Percentiles rank a stretch among this genome's conserved stretches.
phyloP scores from a whole-genome alignment of 2,888 invertebrate genomes.

The Epistrophella euchroma region DNA sequence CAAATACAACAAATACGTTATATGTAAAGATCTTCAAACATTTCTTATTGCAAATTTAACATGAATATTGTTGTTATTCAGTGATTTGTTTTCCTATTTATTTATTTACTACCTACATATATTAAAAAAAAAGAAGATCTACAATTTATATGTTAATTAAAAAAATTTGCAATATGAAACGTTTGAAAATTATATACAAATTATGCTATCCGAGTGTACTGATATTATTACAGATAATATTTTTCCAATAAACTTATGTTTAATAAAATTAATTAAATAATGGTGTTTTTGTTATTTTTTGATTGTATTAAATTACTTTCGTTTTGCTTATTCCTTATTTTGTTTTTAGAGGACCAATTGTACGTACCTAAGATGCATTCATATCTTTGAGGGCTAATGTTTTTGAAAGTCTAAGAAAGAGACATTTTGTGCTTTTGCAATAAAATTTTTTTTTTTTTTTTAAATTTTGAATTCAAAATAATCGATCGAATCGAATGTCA shows the following conservation, averaged over 20 bases:
- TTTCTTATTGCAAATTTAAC: constrained; percentile 68
- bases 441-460: too few species aligned
- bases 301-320: not conserved
- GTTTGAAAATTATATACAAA: constrained; percentile 65
- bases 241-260: constrained; percentile 21
- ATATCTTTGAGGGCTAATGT: too few species aligned
- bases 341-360: too few species aligned
- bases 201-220: constrained; percentile 36
- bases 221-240: constrained; percentile 21
- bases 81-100: constrained; percentile 67
- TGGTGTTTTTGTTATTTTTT: constrained; percentile 13
- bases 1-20: not conserved
- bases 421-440: too few species aligned
- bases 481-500: too few species aligned
- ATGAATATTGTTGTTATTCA: constrained; percentile 21
- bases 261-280: constrained; percentile 7
- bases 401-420: too few species aligned
- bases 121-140: constrained; percentile 21
- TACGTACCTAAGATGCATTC: too few species aligned
- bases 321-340: not conserved
- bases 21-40: constrained; percentile 67
- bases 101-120: constrained; percentile 50
- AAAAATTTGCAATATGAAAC: constrained; percentile 68
- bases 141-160: constrained; percentile 17
- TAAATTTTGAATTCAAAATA: too few species aligned